Percentiles rank a stretch among this genome's conserved stretches.
Evolutionary conservation across 2,888 invertebrate species (phyloP).

Genomic region (Aleiodes alternator): DNA sequence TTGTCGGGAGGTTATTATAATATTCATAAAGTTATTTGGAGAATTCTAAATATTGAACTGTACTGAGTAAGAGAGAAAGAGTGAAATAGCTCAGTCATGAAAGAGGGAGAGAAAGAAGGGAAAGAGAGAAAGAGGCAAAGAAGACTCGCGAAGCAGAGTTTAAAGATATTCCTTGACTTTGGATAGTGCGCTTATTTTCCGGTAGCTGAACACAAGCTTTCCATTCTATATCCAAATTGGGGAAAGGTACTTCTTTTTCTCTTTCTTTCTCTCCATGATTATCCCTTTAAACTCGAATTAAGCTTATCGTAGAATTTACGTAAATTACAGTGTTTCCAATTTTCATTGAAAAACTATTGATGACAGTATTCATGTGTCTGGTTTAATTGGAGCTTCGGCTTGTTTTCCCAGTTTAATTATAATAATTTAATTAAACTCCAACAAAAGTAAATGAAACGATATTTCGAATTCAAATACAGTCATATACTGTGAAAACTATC

Average conservation of each 20-base stretch:
- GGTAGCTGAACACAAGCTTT: slow-evolving; percentile 39
- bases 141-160: background rate
- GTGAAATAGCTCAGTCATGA: background rate
- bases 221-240: slow-evolving; percentile 43
- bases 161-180: slow-evolving; percentile 17
- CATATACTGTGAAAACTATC: background rate
- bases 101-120: background rate
- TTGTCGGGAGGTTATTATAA: slow-evolving; percentile 35
- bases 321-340: background rate
- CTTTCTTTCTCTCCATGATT: slow-evolving; percentile 1
- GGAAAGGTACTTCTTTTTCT: slow-evolving; percentile 28
- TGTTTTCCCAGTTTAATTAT: slow-evolving; percentile 9
- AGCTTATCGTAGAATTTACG: background rate
- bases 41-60: slow-evolving; percentile 12
- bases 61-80: too few relatives aligned
- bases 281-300: background rate
- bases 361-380: background rate
- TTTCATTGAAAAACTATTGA: slow-evolving; percentile 10
- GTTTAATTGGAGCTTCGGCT: slow-evolving; percentile 6
- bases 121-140: background rate
- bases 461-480: slow-evolving; percentile 15
- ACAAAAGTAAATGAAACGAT: slow-evolving; percentile 6
- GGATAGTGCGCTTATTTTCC: slow-evolving; percentile 45
- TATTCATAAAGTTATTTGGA: slow-evolving; percentile 40
- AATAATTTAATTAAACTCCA: slow-evolving; percentile 20